Evolutionary conservation across 2,113 vertebrate genomes (phyloP), one percentile per base, ranked within the genome.

Genomic region (Lasiurus borealis): DNA sequence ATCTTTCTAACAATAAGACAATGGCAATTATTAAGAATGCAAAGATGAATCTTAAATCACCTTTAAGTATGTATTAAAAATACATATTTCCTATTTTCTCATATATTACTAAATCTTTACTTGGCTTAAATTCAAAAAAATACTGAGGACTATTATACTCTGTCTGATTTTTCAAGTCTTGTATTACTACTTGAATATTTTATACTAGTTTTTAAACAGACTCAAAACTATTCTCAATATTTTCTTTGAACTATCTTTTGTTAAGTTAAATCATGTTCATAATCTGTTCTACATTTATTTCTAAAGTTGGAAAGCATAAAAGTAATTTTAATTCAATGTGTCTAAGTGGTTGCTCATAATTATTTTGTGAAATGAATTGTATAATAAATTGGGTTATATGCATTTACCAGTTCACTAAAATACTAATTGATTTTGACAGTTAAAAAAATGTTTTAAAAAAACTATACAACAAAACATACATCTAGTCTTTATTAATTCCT

Each of bases 161-260:
- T 93, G 86, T 75, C 72, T 95, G 96, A 95, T 91, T 96, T 95
- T 95, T 94, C 86, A 95, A 95, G 54, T 36, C 72, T 88, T 97
- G 97, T 93, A 96, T 83, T 90, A 52, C 93, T 82, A 95, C 13
- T 81, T 96, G 87, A 91, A 96, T 0, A 0, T 76, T 97, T 97
- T 92, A 90, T 86, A 81, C 66, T 29, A 1, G 85, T 94, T 89
- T 88, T 3, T 73, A 95, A 78, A 95, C 72, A 75, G 66, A 78
- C 29, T 80, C 72, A 52, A 62, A n/a, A 73, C 8, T 48, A 75
- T n/a, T 77, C 19, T 62, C 46, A 90, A 52, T 25, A 78, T 34
- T 80, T 34, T n/a, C 64, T 54, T 31, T 48, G 46, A 85, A 80
- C 13, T 54, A 95, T 90, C 18, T 92, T 59, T 82, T 40, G 6